Evolutionary conservation across 2,888 invertebrate species (phyloP).

Genomic region (Ennomos fuscantarius): DNA sequence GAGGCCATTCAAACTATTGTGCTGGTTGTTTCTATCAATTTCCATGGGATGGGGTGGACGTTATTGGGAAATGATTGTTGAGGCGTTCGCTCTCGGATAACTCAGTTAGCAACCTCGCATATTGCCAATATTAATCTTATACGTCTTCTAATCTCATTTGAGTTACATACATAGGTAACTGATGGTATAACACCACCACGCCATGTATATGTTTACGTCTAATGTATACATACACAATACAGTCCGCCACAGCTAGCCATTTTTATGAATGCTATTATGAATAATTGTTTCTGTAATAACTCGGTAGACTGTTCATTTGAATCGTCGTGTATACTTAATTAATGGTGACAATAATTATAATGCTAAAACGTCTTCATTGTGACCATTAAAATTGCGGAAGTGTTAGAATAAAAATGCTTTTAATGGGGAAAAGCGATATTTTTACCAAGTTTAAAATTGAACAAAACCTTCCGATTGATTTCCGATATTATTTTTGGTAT

Average conservation of each 20-base stretch:
- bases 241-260: not conserved
- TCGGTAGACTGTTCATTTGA: conserved; percentile 2
- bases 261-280: conserved; percentile 1
- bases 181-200: not conserved
- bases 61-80: conserved; percentile 11
- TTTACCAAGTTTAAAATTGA: too few species aligned
- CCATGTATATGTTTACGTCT: too few species aligned
- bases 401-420: conserved; percentile 7
- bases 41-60: conserved; percentile 29
- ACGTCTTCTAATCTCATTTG: conserved; percentile 21
- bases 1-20: conserved; percentile 59
- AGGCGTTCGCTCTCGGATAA: conserved; percentile 26
- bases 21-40: conserved; percentile 45
- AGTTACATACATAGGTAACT: not conserved
- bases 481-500: too few species aligned
- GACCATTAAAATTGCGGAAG: conserved; percentile 16
- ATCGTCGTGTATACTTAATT: conserved; percentile 14
- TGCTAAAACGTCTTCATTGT: conserved; percentile 16
- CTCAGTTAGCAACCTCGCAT: conserved; percentile 30
- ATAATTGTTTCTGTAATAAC: conserved; percentile 12
- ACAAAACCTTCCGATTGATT: too few species aligned
- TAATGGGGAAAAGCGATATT: conserved; percentile 4
- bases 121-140: conserved; percentile 16
- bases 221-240: too few species aligned
- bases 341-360: conserved; percentile 6